These are phyloP conservation scores for Odontocolon sp. DNA, from an alignment of 2,888 invertebrate genomes.

Conservation along the genomic window DNA sequence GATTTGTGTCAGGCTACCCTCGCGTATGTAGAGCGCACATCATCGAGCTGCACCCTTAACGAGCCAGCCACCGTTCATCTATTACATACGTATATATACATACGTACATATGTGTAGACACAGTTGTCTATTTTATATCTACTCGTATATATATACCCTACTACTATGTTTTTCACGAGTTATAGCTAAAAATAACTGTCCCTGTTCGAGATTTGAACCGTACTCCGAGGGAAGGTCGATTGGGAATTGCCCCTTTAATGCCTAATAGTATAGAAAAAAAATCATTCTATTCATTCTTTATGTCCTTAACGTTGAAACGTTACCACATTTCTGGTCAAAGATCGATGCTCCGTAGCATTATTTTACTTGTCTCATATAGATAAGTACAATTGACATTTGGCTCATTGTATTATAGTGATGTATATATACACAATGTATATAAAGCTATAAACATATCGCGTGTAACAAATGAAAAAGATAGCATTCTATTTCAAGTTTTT, in stretches of 20 bases:
- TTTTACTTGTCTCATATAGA: too few species aligned
- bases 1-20: too few species aligned
- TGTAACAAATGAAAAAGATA: too few species aligned
- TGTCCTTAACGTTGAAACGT: too few species aligned
- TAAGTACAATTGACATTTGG: neutral
- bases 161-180: neutral
- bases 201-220: slow-evolving; percentile 3
- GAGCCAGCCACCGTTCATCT: neutral
- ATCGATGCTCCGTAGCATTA: too few species aligned
- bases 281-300: too few species aligned
- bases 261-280: neutral
- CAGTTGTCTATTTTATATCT: neutral
- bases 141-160: neutral
- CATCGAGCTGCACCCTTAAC: neutral
- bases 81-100: neutral
- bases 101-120: neutral
- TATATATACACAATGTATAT: too few species aligned
- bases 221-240: neutral
- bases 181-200: slow-evolving; percentile 24
- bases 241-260: slow-evolving; percentile 11
- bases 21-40: neutral
- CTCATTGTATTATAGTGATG: neutral
- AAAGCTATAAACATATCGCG: too few species aligned
- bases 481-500: too few species aligned
- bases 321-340: too few species aligned